phyloP scores from a whole-genome alignment of 2,797 vertebrate species.

The Galagoides demidoff region DNA sequence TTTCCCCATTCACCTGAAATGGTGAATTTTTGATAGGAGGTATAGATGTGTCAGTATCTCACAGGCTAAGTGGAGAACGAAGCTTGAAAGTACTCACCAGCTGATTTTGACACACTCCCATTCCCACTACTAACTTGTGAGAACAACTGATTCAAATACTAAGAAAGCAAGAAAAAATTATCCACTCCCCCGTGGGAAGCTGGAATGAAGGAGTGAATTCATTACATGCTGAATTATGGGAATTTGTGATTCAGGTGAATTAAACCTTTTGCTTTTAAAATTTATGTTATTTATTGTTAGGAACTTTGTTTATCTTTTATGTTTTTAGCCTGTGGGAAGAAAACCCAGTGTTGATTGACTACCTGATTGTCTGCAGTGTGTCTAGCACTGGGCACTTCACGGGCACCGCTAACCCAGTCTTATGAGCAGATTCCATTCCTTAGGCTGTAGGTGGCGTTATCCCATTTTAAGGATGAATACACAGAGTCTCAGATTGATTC shows the following conservation, averaged over 20 bases:
- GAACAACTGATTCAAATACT: background rate
- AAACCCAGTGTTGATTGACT: background rate
- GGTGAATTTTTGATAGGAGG: background rate
- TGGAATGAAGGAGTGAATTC: background rate
- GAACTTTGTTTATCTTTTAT: background rate
- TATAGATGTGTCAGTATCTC: background rate
- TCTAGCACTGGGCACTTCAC: background rate
- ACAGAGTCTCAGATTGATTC: background rate
- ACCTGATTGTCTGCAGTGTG: no score
- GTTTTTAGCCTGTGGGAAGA: background rate
- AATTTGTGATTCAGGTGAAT: background rate
- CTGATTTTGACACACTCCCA: background rate
- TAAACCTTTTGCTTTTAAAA: background rate
- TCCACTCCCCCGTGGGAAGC: background rate
- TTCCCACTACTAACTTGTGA: background rate
- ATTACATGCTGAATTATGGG: background rate
- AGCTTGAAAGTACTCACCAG: background rate
- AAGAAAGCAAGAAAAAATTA: background rate
- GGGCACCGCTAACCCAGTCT: background rate
- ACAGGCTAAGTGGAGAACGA: background rate
- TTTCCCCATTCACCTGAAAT: background rate
- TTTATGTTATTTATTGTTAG: background rate
- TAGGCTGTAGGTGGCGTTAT: accelerated
- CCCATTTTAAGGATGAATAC: background rate
- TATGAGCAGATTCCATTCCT: background rate